Base-by-base conservation (phyloP, 2,888 invertebrate species). In the Scaptodrosophila latifasciaeformis region DNA sequence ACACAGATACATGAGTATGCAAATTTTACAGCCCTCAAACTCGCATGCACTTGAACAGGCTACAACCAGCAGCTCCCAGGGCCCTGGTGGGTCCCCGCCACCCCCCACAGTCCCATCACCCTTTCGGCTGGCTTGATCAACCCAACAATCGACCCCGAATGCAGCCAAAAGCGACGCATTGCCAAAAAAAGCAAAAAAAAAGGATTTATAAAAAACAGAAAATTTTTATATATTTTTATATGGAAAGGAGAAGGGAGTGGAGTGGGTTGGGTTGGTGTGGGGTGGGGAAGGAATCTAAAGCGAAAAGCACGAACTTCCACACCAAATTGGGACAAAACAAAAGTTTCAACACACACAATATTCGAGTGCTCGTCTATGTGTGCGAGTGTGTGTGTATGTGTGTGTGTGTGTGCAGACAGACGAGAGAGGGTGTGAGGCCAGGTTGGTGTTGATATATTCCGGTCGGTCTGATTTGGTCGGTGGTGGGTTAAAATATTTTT, bases 391-490 rank as follows among this genome's bases (percentile, higher is more conserved):
- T n/a, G n/a, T n/a, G n/a, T n/a, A n/a, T n/a, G n/a, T n/a, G n/a
- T n/a, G n/a, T 1, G 30, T 6, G 29, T 10, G 15, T 29, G 30
- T 10, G 17, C 27, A 12, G 44, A 30, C 17, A 9, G 29, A 7
- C 44, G 27, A 13, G 31, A 10, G 9, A 18, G 59, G 59, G 44
- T 59, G 12, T 55, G 65, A 69, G 67, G n/a, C n/a, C n/a, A n/a
- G n/a, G n/a, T n/a, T 67, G 77, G 72, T 65, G 74, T 77, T 72
- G 70, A 80, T 76, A 72, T 79, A 72, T 77, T 72, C 74, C 52
- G 59, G 65, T 62, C 61, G 70, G 66, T 66, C 29, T 17, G 29
- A 49, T 47, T 17, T 24, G 24, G 24, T 24, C 24, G 24, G 54
- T 59, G 72, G 67, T 71, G 67, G 24, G 69, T 68, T 65, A 68